phyloP scores from a whole-genome alignment of 1,140 invertebrate species.

The Orchestia grillus region DNA sequence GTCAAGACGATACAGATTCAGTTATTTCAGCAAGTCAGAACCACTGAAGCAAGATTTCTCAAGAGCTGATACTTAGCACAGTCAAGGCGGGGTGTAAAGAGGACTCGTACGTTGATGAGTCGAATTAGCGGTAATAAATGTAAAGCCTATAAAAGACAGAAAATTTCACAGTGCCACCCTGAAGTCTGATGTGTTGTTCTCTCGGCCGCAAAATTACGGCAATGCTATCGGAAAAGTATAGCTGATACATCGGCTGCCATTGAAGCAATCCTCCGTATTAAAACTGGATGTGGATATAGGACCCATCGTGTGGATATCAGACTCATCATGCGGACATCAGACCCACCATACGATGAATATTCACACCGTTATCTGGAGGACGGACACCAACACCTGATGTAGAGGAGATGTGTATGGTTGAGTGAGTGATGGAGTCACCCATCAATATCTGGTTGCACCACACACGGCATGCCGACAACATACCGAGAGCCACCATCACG shows the following conservation, averaged over 20 bases:
- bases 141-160: neutral
- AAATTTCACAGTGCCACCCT: too few relatives aligned
- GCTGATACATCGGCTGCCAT: neutral
- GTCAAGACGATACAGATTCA: too few relatives aligned
- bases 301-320: neutral
- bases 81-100: too few relatives aligned
- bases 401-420: neutral
- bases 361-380: neutral
- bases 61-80: too few relatives aligned
- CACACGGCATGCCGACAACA: neutral
- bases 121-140: neutral
- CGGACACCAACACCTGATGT: neutral
- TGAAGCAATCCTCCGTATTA: neutral
- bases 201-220: too few relatives aligned
- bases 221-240: neutral
- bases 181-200: too few relatives aligned
- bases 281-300: too few relatives aligned
- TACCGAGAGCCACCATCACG: neutral
- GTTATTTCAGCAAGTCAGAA: too few relatives aligned
- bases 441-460: neutral
- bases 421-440: neutral
- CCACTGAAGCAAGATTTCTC: neutral
- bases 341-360: neutral
- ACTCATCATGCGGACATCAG: neutral
- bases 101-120: neutral